A percentile compares a stretch with the other conserved stretches of the same genome.
These are phyloP conservation scores for Pogonognathellus flavescens DNA, from an alignment of 1,140 invertebrate species.

Conservation along the genomic window DNA sequence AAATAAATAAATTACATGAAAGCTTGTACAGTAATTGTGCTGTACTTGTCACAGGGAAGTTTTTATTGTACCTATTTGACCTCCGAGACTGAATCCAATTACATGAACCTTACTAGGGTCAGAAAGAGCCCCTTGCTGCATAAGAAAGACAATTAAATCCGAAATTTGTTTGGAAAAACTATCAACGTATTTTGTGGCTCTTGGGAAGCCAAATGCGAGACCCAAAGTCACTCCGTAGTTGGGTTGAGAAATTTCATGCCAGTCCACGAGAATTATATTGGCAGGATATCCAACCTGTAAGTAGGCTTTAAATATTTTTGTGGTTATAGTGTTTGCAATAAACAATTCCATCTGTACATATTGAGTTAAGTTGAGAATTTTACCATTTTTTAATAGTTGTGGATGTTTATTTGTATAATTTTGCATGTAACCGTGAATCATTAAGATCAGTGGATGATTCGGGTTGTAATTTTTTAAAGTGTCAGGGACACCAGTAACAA, in stretches of 20 bases:
- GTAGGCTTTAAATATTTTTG: slow-evolving; percentile 46
- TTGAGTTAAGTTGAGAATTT: background rate
- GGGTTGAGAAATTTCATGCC: slow-evolving; percentile 40
- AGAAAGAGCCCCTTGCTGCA: background rate
- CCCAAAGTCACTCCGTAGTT: slow-evolving; percentile 5
- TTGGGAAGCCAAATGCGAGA: background rate
- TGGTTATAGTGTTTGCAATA: background rate
- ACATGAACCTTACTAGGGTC: slow-evolving; percentile 43
- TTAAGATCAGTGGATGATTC: background rate
- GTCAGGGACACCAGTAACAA: background rate
- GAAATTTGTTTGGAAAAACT: slow-evolving; percentile 42
- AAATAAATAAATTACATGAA: no score
- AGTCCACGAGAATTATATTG: slow-evolving; percentile 60
- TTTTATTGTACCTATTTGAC: slow-evolving; percentile 40
- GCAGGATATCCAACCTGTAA: slow-evolving; percentile 9
- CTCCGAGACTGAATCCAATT: slow-evolving; percentile 59
- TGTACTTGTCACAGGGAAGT: no score
- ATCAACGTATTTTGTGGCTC: slow-evolving; percentile 22
- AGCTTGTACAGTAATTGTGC: no score
- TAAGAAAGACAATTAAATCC: slow-evolving; percentile 46
- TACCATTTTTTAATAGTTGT: slow-evolving; percentile 57
- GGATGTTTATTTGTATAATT: slow-evolving; percentile 31
- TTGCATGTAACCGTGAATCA: slow-evolving; percentile 43
- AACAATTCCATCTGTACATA: no score
- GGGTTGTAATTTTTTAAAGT: slow-evolving; percentile 6